A percentile compares a stretch with the other conserved stretches of the same genome.
Evolutionary conservation across 2,113 vertebrate species (phyloP).

Genomic region (Gambusia holbrooki): DNA sequence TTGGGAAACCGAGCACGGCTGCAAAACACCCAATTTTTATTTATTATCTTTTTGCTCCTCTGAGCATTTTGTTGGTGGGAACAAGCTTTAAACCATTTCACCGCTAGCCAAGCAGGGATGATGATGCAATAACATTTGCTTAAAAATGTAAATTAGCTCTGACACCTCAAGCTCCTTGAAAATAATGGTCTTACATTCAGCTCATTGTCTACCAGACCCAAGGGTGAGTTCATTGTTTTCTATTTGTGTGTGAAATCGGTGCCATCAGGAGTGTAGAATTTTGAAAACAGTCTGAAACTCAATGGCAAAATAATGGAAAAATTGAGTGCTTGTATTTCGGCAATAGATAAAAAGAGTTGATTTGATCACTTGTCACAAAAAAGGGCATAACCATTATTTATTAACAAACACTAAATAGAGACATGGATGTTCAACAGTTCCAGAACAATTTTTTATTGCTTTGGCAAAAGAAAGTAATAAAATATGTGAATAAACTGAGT

Average conservation of each 20-base stretch:
- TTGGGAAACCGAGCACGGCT: conserved; percentile 7
- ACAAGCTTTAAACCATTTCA: conserved; percentile 53
- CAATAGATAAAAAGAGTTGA: no score
- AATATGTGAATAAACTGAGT: no score
- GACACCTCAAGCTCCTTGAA: conserved; percentile 39
- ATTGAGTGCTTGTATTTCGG: background rate
- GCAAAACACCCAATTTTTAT: conserved; percentile 15
- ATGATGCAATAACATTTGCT: conserved; percentile 52
- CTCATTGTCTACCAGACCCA: conserved; percentile 31
- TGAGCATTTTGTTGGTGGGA: conserved; percentile 29
- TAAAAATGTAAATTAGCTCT: conserved; percentile 62
- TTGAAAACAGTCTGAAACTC: conserved; percentile 38
- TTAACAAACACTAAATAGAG: no score
- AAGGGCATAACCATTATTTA: no score
- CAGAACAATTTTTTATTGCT: no score
- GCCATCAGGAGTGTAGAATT: conserved; percentile 24
- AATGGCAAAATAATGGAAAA: background rate
- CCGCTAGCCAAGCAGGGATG: conserved; percentile 16
- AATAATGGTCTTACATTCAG: conserved; percentile 46
- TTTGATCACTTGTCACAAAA: no score
- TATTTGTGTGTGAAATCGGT: conserved; percentile 44
- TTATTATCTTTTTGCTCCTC: background rate
- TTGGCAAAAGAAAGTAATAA: no score
- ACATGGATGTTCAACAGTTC: no score
- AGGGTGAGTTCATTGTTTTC: conserved; percentile 52